Percentiles rank a stretch among this genome's conserved stretches.
phyloP scores from a whole-genome alignment of 1,140 invertebrate genomes.

The Drosophila albomicans region DNA sequence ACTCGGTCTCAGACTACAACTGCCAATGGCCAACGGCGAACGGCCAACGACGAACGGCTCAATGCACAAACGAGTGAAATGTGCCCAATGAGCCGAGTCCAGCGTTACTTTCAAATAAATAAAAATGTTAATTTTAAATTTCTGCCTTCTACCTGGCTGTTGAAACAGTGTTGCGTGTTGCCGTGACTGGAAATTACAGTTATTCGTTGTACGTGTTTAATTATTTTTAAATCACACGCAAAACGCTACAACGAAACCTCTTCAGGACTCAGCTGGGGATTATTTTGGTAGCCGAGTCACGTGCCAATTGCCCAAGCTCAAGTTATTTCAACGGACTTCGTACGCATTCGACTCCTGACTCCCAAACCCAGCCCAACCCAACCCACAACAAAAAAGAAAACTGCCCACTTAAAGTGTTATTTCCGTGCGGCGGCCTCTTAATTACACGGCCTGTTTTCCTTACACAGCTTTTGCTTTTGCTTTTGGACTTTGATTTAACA shows the following conservation, averaged over 20 bases:
- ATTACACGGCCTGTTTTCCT: constrained; percentile 60
- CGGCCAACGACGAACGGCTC: not conserved
- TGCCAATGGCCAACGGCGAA: constrained; percentile 13
- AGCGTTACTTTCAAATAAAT: constrained; percentile 77
- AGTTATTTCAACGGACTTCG: constrained; percentile 67
- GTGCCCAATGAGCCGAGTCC: constrained; percentile 65
- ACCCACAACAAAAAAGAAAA: constrained; percentile 32
- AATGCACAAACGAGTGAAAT: not conserved
- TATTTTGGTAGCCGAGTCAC: constrained; percentile 73
- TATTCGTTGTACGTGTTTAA: constrained; percentile 82
- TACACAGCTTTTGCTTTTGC: not conserved
- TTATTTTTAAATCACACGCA: constrained; percentile 82
- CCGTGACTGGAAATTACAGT: constrained; percentile 74
- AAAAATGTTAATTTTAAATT: constrained; percentile 83
- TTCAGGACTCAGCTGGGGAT: constrained; percentile 12
- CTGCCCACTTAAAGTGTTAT: constrained; percentile 81
- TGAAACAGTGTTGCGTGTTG: constrained; percentile 22
- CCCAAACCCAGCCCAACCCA: constrained; percentile 3
- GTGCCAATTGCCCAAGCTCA: constrained; percentile 72
- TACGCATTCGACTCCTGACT: constrained; percentile 37
- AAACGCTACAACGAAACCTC: constrained; percentile 40
- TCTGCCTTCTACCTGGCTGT: constrained; percentile 2
- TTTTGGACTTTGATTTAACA: constrained; percentile 32
- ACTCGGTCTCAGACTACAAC: constrained; percentile 38
- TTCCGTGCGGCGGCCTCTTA: constrained; percentile 74